Evolutionary conservation across 2,888 invertebrate genomes (phyloP).

Genomic region (Anticlea derivata): DNA sequence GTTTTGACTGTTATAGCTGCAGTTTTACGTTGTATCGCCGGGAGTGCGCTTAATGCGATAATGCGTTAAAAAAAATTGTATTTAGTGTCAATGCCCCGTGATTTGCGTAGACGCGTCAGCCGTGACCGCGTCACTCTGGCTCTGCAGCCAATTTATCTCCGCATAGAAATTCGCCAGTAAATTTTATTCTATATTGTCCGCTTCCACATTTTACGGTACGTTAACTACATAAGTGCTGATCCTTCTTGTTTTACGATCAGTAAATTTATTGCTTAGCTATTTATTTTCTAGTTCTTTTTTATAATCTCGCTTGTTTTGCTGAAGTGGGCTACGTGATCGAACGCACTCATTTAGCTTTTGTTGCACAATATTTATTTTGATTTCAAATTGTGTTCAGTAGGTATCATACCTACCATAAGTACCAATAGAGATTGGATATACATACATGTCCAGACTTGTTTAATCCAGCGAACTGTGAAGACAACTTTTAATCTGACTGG

Average conservation of each 20-base stretch:
- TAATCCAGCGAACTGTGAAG: not conserved
- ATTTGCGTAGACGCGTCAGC: constrained; percentile 49
- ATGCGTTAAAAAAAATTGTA: constrained; percentile 60
- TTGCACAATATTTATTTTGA: constrained; percentile 33
- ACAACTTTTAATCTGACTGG: too few relatives aligned
- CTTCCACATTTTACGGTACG: constrained; percentile 48
- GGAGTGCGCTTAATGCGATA: constrained; percentile 56
- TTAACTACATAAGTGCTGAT: constrained; percentile 46
- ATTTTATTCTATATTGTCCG: constrained; percentile 50
- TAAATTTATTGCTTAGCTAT: constrained; percentile 33
- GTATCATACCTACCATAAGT: too few relatives aligned
- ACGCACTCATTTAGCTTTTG: constrained; percentile 23
- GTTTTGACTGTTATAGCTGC: constrained; percentile 67
- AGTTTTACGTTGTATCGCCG: constrained; percentile 54
- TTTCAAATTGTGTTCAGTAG: constrained; percentile 22
- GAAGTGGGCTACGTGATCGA: constrained; percentile 33
- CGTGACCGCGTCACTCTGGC: constrained; percentile 40
- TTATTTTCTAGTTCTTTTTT: constrained; percentile 30
- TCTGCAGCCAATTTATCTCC: constrained; percentile 35
- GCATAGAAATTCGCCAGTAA: constrained; percentile 33
- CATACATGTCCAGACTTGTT: constrained; percentile 30
- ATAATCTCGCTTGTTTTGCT: constrained; percentile 25
- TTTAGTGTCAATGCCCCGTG: constrained; percentile 58
- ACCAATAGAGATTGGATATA: too few relatives aligned
- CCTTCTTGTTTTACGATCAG: constrained; percentile 47